Percentiles rank a stretch among this genome's conserved stretches.
Evolutionary conservation across 2,888 invertebrate species (phyloP).

Genomic region (Halictus ligatus): DNA sequence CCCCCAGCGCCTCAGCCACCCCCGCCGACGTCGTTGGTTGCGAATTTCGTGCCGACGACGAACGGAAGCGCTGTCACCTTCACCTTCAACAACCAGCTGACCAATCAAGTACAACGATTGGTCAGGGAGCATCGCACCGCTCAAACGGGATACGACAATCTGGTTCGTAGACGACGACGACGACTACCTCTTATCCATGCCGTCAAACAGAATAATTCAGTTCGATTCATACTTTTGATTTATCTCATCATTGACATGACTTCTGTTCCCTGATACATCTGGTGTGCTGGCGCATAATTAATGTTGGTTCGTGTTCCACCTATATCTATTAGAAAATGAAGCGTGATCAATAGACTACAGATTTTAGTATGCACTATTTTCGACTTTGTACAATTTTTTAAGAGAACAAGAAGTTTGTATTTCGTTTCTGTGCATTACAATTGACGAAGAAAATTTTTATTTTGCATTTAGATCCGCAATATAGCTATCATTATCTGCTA

Average conservation of each 20-base stretch:
- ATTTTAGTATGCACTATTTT: not conserved
- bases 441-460: not conserved
- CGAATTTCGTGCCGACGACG: conserved; percentile 91
- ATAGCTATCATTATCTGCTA: not conserved
- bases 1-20: conserved; percentile 84
- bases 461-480: too few species aligned
- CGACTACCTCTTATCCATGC: not conserved
- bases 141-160: conserved; percentile 88
- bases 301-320: not conserved
- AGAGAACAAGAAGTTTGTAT: not conserved
- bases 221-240: not conserved
- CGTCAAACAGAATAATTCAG: not conserved
- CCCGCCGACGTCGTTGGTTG: conserved; percentile 88
- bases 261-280: not conserved
- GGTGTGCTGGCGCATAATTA: not conserved
- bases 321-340: not conserved
- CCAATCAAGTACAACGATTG: conserved; percentile 90
- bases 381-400: not conserved
- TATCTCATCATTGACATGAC: not conserved
- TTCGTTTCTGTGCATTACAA: not conserved
- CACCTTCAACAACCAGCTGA: conserved; percentile 95
- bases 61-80: conserved; percentile 94
- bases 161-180: conserved; percentile 84
- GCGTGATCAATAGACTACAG: not conserved
- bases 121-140: conserved; percentile 90